Evolutionary conservation across 1,140 invertebrate genomes (phyloP).

Genomic region (Hylaeus anthracinus): DNA sequence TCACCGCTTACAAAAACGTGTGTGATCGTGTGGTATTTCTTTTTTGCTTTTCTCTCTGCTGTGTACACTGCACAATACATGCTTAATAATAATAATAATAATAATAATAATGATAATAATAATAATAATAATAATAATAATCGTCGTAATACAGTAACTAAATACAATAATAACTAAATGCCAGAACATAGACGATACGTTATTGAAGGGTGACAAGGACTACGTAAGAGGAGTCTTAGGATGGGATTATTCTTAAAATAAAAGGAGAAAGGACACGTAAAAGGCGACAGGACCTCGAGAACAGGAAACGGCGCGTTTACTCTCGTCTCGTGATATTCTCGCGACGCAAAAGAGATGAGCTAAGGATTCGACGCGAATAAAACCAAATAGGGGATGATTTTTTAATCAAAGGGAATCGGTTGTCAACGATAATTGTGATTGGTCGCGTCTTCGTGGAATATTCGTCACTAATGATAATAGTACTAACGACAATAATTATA

Average conservation of each 20-base stretch:
- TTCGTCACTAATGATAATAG: constrained; percentile 64
- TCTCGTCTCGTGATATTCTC: not conserved
- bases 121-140: constrained; percentile 56
- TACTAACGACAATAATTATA: constrained; percentile 45
- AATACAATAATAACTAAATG: constrained; percentile 51
- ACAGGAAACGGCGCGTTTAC: not conserved
- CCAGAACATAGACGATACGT: constrained; percentile 6
- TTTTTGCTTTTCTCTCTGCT: constrained; percentile 16
- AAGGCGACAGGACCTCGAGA: not conserved
- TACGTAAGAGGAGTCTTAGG: not conserved
- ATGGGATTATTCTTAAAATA: not conserved
- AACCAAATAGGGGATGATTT: not conserved
- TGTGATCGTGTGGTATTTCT: constrained; percentile 57
- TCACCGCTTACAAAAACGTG: constrained; percentile 76
- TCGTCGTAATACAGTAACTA: constrained; percentile 50
- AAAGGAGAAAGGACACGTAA: not conserved
- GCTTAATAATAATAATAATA: constrained; percentile 53
- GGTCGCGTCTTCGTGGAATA: constrained; percentile 27
- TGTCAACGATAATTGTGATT: not conserved
- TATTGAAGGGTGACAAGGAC: not conserved
- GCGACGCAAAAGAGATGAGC: not conserved
- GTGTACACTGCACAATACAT: constrained; percentile 55
- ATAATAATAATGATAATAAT: constrained; percentile 44
- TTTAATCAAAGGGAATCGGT: too few species aligned
- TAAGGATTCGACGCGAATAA: not conserved